Base-by-base conservation (phyloP, 1,140 invertebrate genomes). In the Diploscapter pachys region DNA sequence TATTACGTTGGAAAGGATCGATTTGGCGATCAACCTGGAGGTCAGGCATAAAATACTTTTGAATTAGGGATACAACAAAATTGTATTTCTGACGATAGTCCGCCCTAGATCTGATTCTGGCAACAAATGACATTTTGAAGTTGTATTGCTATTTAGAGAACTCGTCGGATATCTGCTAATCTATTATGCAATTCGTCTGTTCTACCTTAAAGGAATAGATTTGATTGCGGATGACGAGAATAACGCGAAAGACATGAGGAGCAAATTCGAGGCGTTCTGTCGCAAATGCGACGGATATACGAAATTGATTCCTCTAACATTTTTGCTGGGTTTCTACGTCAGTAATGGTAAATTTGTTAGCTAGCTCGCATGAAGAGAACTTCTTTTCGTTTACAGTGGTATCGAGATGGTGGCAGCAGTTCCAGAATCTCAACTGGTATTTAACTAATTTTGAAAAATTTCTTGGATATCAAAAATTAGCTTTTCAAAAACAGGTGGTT, bases 361-460 rank as follows among this genome's bases (percentile, higher is more conserved):
- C 31, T 31, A 31, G 31, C 31, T 31, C 31, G 31, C 31, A 31
- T 31, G 31, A 31, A 31, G 31, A 80, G 81, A 48, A 81, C 81
- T 63, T 81, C 81, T 55, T 78, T 81, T 4, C 72, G 78, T 0
- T 61, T 80, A 31, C 31, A 31, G 77, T 80, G 48, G 79, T 81
- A 31, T 49, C 63, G 57, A 59, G 81, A 13, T 82, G 81, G 81
- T 82, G 81, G 81, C 71, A 72, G 31, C 81, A 82, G 71, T 82
- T 72, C 72, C 56, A 78, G 65, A 62, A 63, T n/a, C 57, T 78
- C 50, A 63, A 63, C 48, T 78, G 31, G 31, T 31, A 31, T 31
- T 31, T 31, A 31, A 31, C 31, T 31, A 31, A 31, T 31, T 31
- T 31, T 31, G 31, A 31, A 31, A 31, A 31, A 31, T 31, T 31